Evolutionary conservation across 2,113 vertebrate species (phyloP).

Genomic region (Ciconia boyciana): DNA sequence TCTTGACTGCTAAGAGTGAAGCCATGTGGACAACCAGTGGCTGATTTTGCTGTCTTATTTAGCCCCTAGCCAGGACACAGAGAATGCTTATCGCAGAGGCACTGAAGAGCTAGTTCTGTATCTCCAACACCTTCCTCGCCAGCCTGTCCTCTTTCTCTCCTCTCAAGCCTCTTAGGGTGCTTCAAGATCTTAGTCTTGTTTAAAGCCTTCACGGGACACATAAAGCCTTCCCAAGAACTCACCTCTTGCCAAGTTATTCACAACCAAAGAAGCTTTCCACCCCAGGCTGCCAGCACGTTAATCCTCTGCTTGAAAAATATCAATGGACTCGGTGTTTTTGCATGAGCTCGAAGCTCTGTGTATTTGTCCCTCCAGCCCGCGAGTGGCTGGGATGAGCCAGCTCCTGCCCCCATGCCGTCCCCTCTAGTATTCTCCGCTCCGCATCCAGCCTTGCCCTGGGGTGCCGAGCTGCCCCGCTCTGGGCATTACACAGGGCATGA

Average conservation of each 20-base stretch:
- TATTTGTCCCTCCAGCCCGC: background rate
- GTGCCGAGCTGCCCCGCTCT: accelerated
- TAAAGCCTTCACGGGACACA: background rate
- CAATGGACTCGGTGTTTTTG: background rate
- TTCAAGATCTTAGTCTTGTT: background rate
- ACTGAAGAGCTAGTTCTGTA: background rate
- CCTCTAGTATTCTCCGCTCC: background rate
- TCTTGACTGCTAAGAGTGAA: background rate
- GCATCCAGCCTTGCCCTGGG: background rate
- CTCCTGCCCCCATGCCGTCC: accelerated
- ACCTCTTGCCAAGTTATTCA: background rate
- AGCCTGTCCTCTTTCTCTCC: background rate
- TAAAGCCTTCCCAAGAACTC: background rate
- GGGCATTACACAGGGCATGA: background rate
- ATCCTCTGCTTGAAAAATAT: background rate
- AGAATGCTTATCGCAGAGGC: background rate
- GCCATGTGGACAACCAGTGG: background rate
- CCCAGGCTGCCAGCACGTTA: accelerated
- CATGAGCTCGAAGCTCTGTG: background rate
- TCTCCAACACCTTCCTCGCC: background rate
- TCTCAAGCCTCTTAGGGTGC: background rate
- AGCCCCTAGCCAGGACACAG: background rate
- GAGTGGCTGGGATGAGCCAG: background rate
- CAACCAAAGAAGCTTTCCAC: background rate
- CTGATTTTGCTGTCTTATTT: background rate